These are phyloP conservation scores for Limnephilus rhombicus DNA, from an alignment of 2,888 invertebrate species.

Conservation along the genomic window DNA sequence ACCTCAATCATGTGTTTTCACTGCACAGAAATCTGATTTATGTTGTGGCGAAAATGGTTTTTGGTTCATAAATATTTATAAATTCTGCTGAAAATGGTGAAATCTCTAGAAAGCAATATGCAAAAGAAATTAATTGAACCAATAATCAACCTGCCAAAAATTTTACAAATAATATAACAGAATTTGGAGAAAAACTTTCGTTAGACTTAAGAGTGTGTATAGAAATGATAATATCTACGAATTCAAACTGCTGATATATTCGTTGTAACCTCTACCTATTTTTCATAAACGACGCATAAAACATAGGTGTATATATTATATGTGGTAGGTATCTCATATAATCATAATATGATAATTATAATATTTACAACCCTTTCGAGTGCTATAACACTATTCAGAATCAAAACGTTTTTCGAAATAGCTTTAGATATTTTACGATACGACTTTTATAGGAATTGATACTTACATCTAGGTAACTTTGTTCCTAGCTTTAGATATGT, in stretches of 20 bases:
- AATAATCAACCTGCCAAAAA: not conserved
- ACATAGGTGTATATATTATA: not conserved
- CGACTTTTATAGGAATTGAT: no score
- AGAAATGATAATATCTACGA: not conserved
- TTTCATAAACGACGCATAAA: no score
- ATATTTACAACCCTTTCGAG: not conserved
- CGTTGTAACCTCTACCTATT: no score
- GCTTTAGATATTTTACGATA: not conserved
- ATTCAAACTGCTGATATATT: no score
- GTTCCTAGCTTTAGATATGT: no score
- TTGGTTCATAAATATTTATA: not conserved
- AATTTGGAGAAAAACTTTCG: not conserved
- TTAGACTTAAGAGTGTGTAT: not conserved
- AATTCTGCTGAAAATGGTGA: not conserved
- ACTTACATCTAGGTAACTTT: no score
- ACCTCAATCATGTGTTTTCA: not conserved
- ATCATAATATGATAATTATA: no score
- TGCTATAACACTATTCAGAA: not conserved
- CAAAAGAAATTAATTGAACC: not conserved
- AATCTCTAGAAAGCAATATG: not conserved
- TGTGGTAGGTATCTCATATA: no score
- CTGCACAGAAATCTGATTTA: not conserved
- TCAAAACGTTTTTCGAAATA: no score
- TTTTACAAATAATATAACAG: not conserved
- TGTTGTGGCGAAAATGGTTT: not conserved